These are phyloP conservation scores for Ametastegia equiseti DNA, from an alignment of 2,888 invertebrate species.

Conservation along the genomic window DNA sequence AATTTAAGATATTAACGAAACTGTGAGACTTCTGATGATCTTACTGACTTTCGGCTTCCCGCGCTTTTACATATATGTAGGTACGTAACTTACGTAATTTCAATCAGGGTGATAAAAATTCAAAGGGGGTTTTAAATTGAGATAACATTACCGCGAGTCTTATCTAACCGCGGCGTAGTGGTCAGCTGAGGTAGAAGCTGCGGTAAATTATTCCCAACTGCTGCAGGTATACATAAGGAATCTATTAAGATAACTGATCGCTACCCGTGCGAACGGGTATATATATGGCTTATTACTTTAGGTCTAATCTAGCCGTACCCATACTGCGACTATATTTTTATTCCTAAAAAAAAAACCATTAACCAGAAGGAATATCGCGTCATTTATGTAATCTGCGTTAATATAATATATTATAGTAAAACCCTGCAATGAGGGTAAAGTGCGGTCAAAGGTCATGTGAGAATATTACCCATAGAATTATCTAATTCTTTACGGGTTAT, in stretches of 20 bases:
- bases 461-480: neutral
- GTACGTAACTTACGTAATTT: slow-evolving; percentile 56
- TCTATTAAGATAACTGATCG: slow-evolving; percentile 68
- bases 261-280: slow-evolving; percentile 46
- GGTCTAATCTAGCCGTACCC: slow-evolving; percentile 26
- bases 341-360: slow-evolving; percentile 11
- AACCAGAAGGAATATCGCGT: neutral
- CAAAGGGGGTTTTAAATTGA: slow-evolving; percentile 62
- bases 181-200: neutral
- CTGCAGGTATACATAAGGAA: slow-evolving; percentile 59
- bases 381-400: neutral
- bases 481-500: slow-evolving; percentile 11
- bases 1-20: neutral
- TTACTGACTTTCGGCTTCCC: neutral
- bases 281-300: slow-evolving; percentile 13
- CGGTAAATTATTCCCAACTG: slow-evolving; percentile 62
- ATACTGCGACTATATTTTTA: slow-evolving; percentile 33
- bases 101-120: slow-evolving; percentile 68
- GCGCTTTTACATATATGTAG: neutral
- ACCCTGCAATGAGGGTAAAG: neutral
- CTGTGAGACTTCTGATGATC: neutral
- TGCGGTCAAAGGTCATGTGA: slow-evolving; percentile 2
- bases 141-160: slow-evolving; percentile 61
- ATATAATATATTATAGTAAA: neutral
- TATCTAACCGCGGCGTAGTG: slow-evolving; percentile 28